Base-by-base conservation (phyloP, 2,797 vertebrate genomes). In the Gallinago stenura region DNA sequence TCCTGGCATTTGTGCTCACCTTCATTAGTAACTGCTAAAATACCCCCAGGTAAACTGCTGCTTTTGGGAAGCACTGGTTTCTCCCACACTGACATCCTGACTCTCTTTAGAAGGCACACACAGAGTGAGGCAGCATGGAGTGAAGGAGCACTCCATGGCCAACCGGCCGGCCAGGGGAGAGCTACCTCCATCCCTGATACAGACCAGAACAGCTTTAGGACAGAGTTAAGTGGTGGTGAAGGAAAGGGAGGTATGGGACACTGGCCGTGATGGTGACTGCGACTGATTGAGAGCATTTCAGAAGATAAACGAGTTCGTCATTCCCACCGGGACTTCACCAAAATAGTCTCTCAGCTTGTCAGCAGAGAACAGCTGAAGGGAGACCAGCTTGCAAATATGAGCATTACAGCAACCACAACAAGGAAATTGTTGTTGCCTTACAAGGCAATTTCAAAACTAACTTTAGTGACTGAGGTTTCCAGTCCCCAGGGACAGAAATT, bases 81-180 rank as follows among this genome's bases (percentile, higher is more conserved):
- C n/a, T 69, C 43, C 14, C 56, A 19, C 26, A 19, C 5, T 4
- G 4, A n/a, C 26, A 39, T 12, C 39, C 69, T 22, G 10, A 30
- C 28, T 35, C 26, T 33, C 33, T 43, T 21, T 18, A 37, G 72
- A 45, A 62, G 20, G 14, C 12, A 17, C 7, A 9, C 30, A 25
- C 0, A 2, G 50, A 9, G 28, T 15, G 21, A 66, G 15, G 37
- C 12, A 88, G 26, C 28, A 37, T 26, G 45, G 19, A 33, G 33
- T 18, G 41, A 41, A 51, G 31, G 26, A 64, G 19, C 12, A 35
- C 4, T 15, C 25, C 6, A 16, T 41, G 31, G 19, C 61, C n/a
- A 75, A 1, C 33, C 15, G 31, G 15, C 9, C 2, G 1, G 37
- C 15, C 2, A 0, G 7, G 35, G 7, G 9, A 54, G 24, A 83